Base-by-base conservation (phyloP, 2,113 vertebrate species). In the Nyctereutes procyonoides region DNA sequence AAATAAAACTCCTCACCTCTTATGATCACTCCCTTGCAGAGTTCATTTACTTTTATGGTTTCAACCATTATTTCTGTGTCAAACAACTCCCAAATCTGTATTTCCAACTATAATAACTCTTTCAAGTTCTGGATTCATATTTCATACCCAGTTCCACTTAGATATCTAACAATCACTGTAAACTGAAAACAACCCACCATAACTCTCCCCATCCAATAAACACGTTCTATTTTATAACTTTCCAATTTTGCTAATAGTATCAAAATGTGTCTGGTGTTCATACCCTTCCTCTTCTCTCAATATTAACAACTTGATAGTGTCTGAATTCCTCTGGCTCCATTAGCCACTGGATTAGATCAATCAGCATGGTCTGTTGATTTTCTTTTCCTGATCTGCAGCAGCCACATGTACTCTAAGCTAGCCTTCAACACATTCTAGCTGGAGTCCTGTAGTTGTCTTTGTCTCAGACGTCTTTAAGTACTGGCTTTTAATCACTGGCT, bases 21-120 rank as follows among this genome's bases (percentile, higher is more conserved):
- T 95, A 90, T 97, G 89, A 93, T 96, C 90, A 97, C 95, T 97
- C 87, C 96, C 92, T 96, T 92, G 69, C 93, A 98, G 94, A 94
- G 90, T 90, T 97, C 95, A 98, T 98, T 98, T 98, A 98, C 83
- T 98, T 98, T 98, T 96, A 97, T 88, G 53, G 83, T 71, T 93
- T 95, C n/a, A 84, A 84, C 69, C 87, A 97, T 97, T 97, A 97
- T 95, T 92, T 95, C 63, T 83, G 93, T 97, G 95, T 93, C 93
- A 96, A 96, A 93, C 82, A 95, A 95, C 87, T 96, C 96, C 97
- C 96, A 79, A 80, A 20, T 90, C 87, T 97, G 51, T 95, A 93
- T 93, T 95, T 95, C 63, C 58, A 56, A 80, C 43, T 56, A 84
- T n/a, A 55, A 63, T 96, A 82, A 84, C 32, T 96, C 97, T 92